phyloP scores from a whole-genome alignment of 2,113 vertebrate genomes.

The Burhinus oedicnemus region DNA sequence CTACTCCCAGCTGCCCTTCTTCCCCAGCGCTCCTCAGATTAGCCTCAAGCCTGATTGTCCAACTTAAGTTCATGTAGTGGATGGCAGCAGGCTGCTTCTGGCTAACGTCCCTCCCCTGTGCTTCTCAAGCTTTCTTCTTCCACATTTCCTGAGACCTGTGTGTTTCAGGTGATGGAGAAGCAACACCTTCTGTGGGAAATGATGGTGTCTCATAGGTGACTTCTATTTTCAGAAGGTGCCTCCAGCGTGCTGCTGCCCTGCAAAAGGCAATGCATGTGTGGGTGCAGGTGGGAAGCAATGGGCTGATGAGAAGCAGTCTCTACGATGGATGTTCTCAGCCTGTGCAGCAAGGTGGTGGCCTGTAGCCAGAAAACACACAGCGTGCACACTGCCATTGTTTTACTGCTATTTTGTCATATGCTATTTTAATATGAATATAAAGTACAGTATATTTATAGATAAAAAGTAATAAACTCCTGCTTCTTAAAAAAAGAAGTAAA shows the following conservation, averaged over 20 bases:
- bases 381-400: not conserved
- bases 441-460: not conserved
- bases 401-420: not conserved
- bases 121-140: not conserved
- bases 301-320: not conserved
- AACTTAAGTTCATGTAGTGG: not conserved
- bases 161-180: not conserved
- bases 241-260: accelerated
- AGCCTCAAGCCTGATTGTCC: not conserved
- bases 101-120: accelerated
- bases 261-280: not conserved
- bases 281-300: not conserved
- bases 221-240: not conserved
- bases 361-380: not conserved
- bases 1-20: not conserved
- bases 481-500: not conserved
- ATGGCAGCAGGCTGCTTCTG: not conserved
- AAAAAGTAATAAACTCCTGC: not conserved
- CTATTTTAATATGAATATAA: not conserved
- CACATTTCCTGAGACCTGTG: accelerated
- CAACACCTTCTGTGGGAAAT: not conserved
- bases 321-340: not conserved
- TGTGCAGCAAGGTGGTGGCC: not conserved
- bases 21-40: not conserved
- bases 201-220: not conserved